Conservation (phyloP, 2,888 invertebrate genomes). For the Megamerina dolium region DNA sequence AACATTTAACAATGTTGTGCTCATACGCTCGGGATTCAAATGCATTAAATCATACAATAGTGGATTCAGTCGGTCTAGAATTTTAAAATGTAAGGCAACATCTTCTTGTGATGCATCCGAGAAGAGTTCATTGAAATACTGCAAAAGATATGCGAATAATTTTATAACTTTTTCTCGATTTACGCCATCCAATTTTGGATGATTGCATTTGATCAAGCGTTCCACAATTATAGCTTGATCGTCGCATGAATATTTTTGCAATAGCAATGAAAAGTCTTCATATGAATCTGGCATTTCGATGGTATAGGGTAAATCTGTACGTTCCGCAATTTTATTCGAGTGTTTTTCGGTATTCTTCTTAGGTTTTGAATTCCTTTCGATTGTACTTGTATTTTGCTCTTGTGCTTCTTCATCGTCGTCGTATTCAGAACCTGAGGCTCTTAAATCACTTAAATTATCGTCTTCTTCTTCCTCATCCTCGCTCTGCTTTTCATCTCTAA, state of each 20-base stretch:
- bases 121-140: constrained; percentile 68
- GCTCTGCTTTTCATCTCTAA: constrained; percentile 32
- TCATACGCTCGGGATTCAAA: constrained; percentile 62
- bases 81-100: constrained; percentile 55
- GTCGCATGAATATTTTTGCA: constrained; percentile 57
- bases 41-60: constrained; percentile 65
- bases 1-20: constrained; percentile 61
- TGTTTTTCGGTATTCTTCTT: constrained; percentile 4
- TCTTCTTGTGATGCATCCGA: constrained; percentile 43
- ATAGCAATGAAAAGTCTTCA: constrained; percentile 58
- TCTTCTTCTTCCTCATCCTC: constrained; percentile 40
- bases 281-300: constrained; percentile 58
- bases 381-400: constrained; percentile 6
- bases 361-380: neutral
- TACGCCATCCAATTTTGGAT: constrained; percentile 70
- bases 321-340: too few species aligned
- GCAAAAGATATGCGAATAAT: constrained; percentile 70
- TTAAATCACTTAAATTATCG: constrained; percentile 46
- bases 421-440: constrained; percentile 40
- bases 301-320: constrained; percentile 58
- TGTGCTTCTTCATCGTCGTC: constrained; percentile 3
- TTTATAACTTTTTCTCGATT: constrained; percentile 72
- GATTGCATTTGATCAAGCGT: constrained; percentile 80
- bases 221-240: constrained; percentile 69
- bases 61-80: constrained; percentile 56